Base-by-base conservation (phyloP, 2,888 invertebrate species). In the Calliphora vomitoria region DNA sequence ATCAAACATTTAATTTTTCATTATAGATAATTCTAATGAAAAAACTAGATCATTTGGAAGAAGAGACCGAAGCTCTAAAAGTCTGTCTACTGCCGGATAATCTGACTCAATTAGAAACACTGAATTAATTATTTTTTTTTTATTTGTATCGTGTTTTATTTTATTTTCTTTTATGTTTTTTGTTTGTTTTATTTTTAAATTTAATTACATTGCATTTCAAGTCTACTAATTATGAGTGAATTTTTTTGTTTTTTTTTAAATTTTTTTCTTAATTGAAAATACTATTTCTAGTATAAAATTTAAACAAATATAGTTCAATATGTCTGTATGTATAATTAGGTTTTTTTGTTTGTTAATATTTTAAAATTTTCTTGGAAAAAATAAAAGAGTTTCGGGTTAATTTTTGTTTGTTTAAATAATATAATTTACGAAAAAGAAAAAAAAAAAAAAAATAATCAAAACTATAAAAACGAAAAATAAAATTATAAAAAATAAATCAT, bases 1-100 rank as follows among this genome's bases (percentile, higher is more conserved):
- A 44, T 35, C 4, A 6, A 35, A 35, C 5, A 35, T 35, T 5
- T 35, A 4, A 13, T 44, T 50, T 66, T 88, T 41, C 53, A 87
- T 90, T 90, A 94, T 69, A 98, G 98, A 95, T 98, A 94, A 94
- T 97, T 91, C 93, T 98, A 72, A 95, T 97, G 91, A 97, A 97
- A 93, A 97, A 97, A 93, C 96, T 97, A n/a, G 98, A 98, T 92
- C 96, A 97, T 90, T 94, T 98, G 78, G 95, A 97, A 89, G 98
- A 98, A 83, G 97, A 98, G 94, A 97, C 97, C 0, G 97, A 97
- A 92, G 96, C 89, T 0, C 89, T 93, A 2, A 91, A 93, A 47
- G 89, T 86, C 20, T 93, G 93, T 38, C 89, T 93, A 15, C 86
- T 81, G 74, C 79, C 76, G 18, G 86, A 89, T n/a, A 89, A 88